Evolutionary conservation across 2,888 invertebrate species (phyloP).

Genomic region (Conistra vaccinii): DNA sequence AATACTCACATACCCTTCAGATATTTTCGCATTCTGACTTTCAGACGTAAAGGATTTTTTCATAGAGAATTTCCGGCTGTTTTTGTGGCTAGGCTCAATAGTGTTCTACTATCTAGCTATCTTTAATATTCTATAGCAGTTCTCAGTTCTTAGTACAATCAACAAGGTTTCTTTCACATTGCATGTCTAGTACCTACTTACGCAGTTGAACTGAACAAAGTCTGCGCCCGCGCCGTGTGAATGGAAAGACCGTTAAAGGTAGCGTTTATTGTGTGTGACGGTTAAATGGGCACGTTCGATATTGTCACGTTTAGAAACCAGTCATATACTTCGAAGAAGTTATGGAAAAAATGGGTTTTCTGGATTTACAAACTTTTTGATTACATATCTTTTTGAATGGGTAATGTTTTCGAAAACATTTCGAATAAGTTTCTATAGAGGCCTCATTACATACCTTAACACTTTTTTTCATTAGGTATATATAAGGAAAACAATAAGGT

Average conservation of each 20-base stretch:
- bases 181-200: conserved; percentile 19
- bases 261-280: conserved; percentile 51
- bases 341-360: conserved; percentile 20
- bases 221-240: conserved; percentile 33
- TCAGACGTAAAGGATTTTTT: too few species aligned
- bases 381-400: background rate
- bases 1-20: too few species aligned
- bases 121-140: background rate
- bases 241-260: conserved; percentile 54
- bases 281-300: conserved; percentile 54
- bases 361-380: conserved; percentile 6
- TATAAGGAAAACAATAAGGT: background rate
- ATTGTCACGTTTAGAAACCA: conserved; percentile 35
- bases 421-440: background rate
- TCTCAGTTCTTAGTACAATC: background rate
- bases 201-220: conserved; percentile 24
- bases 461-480: background rate
- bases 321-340: conserved; percentile 26
- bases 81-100: background rate
- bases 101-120: too few species aligned
- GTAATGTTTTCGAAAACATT: background rate
- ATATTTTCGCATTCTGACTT: too few species aligned
- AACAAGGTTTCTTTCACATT: conserved; percentile 18
- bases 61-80: background rate
- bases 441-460: background rate